A percentile compares a stretch with the other conserved stretches of the same genome.
Evolutionary conservation across 2,797 vertebrate genomes (phyloP).

Genomic region (Melanotaenia pygmaea): DNA sequence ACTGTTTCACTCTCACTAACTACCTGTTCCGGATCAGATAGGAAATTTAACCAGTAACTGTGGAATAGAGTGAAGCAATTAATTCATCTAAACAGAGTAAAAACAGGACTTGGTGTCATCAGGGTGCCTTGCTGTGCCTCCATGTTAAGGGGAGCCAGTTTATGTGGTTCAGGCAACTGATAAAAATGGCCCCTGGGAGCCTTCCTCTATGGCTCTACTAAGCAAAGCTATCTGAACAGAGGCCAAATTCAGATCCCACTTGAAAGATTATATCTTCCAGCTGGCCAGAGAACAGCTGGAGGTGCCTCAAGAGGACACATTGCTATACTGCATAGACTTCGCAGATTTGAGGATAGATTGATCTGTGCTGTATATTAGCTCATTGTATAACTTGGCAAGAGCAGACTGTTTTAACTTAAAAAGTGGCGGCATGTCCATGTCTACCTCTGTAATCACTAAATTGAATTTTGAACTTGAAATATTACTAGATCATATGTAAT

Average conservation of each 20-base stretch:
- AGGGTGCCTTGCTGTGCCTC: not conserved
- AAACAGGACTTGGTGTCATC: not conserved
- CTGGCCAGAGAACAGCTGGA: not conserved
- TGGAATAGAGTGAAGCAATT: not conserved
- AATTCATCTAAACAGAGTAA: not conserved
- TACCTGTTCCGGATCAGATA: not conserved
- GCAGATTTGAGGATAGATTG: not conserved
- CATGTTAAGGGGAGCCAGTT: not conserved
- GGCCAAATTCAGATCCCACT: not conserved
- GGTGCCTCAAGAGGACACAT: not conserved
- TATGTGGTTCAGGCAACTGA: not conserved
- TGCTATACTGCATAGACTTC: not conserved
- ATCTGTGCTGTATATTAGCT: not conserved
- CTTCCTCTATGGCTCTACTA: not conserved
- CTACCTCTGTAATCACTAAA: not conserved
- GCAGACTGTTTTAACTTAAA: not conserved
- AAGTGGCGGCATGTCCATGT: not conserved
- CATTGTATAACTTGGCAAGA: not conserved
- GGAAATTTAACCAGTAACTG: not conserved
- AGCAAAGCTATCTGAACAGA: slow-evolving; percentile 4
- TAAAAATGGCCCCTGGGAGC: not conserved
- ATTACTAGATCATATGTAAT: not conserved
- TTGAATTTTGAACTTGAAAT: not conserved
- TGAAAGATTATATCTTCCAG: not conserved
- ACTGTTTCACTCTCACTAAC: not conserved